Evolutionary conservation across 2,888 invertebrate genomes (phyloP), one percentile per base, ranked within the genome.

Genomic region (Amblyteles armatorius): DNA sequence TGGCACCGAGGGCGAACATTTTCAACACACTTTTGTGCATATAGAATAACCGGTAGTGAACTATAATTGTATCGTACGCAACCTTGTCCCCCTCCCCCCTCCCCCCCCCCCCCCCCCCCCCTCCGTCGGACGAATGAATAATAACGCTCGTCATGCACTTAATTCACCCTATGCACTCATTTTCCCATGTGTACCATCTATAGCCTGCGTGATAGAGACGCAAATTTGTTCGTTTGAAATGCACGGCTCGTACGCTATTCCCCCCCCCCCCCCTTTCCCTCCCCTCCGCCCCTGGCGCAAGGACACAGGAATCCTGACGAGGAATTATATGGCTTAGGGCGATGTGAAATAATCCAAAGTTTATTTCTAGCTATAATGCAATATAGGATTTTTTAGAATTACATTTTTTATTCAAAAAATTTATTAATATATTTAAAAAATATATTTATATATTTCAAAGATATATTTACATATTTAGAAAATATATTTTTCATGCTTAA

Each of bases 221-320:
- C 60, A 60, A 33, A 29, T 60, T 60, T 60, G 63, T 60, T 57
- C 74, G 74, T 74, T 74, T 74, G 19, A 48, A n/a, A 63, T 63
- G 74, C 74, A 74, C 73, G 60, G 44, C 74, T 63, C 48, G 74
- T 63, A 74, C 74, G 74, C 60, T 63, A 48, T 29, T 22, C 16
- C 11, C 13, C 22, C 13, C 16, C 13, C 19, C 19, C 22, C 44
- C 11, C 22, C 13, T 3, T 6, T 3, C 29, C 26, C 26, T 13
- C 44, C 19, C 22, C 22, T 19, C 16, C 22, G 6, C n/a, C 22
- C 22, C 29, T 60, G 60, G 4, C 60, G 29, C 60, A 60, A 29
- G 60, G 60, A 60, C 60, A 29, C 60, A 60, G 26, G 29, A 26
- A 29, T 60, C 5, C 26, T 60, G 7, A 13, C 26, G 55, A 60